A percentile compares a stretch with the other conserved stretches of the same genome.
Evolutionary conservation across 2,888 invertebrate species (phyloP).

Genomic region (Malacosoma neustria): DNA sequence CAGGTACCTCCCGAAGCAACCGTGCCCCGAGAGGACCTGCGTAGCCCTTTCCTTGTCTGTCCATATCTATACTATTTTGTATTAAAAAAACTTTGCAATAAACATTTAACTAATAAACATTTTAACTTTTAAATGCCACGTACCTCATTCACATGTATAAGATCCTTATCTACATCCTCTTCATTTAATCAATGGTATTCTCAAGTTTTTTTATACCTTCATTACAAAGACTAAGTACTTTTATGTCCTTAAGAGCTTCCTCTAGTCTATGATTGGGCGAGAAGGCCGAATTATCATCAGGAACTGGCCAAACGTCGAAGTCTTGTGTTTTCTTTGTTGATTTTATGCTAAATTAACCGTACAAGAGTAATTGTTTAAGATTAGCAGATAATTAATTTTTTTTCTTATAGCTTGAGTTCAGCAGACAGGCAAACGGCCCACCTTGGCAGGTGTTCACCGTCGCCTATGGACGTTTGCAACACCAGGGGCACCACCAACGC

Average conservation of each 20-base stretch:
- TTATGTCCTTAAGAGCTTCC: not conserved
- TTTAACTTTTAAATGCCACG: conserved; percentile 1
- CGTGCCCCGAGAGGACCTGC: too few species aligned
- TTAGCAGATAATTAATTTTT: not conserved
- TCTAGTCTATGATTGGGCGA: not conserved
- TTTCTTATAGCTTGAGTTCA: too few species aligned
- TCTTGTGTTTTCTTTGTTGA: not conserved
- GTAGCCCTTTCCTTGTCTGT: too few species aligned
- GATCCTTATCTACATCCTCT: not conserved
- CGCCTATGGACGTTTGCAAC: too few species aligned
- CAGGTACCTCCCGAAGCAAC: too few species aligned
- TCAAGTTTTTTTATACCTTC: not conserved
- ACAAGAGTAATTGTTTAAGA: not conserved
- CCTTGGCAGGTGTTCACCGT: too few species aligned
- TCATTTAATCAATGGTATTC: not conserved
- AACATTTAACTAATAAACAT: too few species aligned
- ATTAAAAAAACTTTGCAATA: too few species aligned
- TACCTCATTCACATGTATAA: conserved; percentile 9
- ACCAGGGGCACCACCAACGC: too few species aligned
- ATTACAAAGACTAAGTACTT: not conserved
- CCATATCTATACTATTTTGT: too few species aligned
- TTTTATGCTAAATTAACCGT: not conserved
- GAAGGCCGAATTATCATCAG: not conserved
- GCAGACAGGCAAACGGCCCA: too few species aligned
- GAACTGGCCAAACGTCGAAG: not conserved